Evolutionary conservation across 2,113 vertebrate species (phyloP).

Genomic region (Patagioenas fasciata): DNA sequence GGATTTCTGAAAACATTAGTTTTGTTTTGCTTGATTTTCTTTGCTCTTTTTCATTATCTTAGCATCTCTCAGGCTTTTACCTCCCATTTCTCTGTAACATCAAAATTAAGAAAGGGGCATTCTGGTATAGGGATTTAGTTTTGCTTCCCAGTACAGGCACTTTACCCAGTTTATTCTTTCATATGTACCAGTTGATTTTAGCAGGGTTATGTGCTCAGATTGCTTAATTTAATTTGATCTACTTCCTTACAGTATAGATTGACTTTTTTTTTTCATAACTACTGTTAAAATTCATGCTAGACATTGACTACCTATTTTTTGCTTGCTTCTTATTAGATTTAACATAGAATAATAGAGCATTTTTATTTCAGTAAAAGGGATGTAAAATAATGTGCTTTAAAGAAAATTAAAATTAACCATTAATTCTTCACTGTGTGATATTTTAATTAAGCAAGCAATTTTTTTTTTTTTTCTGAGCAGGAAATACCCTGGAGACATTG

Average conservation of each 20-base stretch:
- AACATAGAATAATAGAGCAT: slow-evolving; percentile 25
- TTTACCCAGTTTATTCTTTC: neutral
- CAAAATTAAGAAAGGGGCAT: neutral
- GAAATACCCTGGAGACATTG: slow-evolving; percentile 36
- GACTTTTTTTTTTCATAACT: neutral
- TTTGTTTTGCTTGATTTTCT: neutral
- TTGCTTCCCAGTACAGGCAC: neutral
- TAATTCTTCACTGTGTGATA: slow-evolving; percentile 44
- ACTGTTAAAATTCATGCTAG: slow-evolving; percentile 1
- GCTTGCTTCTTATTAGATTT: neutral
- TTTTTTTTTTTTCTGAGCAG: neutral
- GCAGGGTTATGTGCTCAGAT: neutral
- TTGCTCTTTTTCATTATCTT: neutral
- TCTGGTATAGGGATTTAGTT: neutral
- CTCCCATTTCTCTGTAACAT: neutral
- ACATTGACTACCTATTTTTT: neutral
- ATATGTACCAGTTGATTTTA: neutral
- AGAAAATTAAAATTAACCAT: slow-evolving; percentile 60
- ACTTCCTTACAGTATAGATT: neutral
- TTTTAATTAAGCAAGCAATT: slow-evolving; percentile 69
- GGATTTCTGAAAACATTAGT: neutral
- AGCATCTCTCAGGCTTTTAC: neutral
- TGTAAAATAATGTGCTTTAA: slow-evolving; percentile 37
- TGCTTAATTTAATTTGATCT: slow-evolving; percentile 38
- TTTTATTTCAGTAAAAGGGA: slow-evolving; percentile 56